phyloP scores from a whole-genome alignment of 1,140 invertebrate genomes.

The Ladona fulva region DNA sequence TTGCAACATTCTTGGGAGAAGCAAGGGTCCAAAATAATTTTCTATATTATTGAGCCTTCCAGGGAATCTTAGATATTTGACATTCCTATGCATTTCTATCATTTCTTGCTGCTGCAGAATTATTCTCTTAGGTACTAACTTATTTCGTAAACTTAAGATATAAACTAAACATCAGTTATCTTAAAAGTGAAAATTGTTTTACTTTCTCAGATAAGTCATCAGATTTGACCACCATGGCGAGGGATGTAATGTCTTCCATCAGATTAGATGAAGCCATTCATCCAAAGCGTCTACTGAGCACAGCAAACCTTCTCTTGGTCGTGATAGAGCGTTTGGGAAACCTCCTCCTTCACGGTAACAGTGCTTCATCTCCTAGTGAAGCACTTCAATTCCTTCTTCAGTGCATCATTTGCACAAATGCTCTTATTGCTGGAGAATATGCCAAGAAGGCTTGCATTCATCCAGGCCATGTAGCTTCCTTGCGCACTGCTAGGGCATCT shows the following conservation, averaged over 20 bases:
- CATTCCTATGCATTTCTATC: no score
- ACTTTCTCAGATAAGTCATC: conserved; percentile 18
- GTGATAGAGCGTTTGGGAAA: conserved; percentile 80
- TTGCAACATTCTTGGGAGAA: no score
- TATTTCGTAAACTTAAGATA: no score
- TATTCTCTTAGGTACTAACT: no score
- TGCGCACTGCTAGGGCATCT: conserved; percentile 28
- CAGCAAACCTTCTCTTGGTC: conserved; percentile 65
- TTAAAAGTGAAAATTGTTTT: not conserved
- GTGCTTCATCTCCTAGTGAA: not conserved
- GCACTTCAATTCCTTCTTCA: conserved; percentile 60
- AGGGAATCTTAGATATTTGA: no score
- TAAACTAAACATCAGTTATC: no score
- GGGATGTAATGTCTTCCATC: conserved; percentile 37
- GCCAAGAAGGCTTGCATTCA: conserved; percentile 26
- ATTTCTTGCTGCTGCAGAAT: no score
- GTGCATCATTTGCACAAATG: conserved; percentile 59
- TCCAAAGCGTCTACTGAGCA: conserved; percentile 62
- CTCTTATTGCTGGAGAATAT: conserved; percentile 51
- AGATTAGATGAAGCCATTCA: conserved; percentile 53
- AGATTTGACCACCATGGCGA: conserved; percentile 37
- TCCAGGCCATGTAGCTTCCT: conserved; percentile 18
- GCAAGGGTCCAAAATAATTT: no score
- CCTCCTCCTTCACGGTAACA: not conserved
- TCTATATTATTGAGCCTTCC: no score